Base-by-base conservation (phyloP, 1,140 invertebrate species). In the Apis dorsata region DNA sequence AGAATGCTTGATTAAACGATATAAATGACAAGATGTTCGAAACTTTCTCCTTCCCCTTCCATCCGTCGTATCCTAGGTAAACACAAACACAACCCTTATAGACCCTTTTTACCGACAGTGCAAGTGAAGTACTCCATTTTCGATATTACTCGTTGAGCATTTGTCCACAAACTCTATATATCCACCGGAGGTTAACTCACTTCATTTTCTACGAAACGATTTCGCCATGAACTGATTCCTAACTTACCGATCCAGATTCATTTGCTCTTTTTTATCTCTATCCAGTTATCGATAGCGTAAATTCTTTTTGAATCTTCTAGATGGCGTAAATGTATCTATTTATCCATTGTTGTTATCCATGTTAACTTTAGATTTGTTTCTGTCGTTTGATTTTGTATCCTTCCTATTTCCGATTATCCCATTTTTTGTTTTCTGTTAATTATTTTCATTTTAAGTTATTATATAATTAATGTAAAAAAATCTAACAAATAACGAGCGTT, bases 101-200 rank as follows among this genome's bases (percentile, higher is more conserved):
- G 24, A 60, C 73, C 1, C 1, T 19, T 59, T 49, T 82, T 82
- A 82, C 57, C 80, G 74, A 75, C 73, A 2, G 65, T 3, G 34
- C 34, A 44, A 44, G 34, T 44, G 5, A 44, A 44, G 34, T 44
- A 44, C 5, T 44, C 34, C 7, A 44, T 44, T 44, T 44, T 44
- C 34, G 34, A 44, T 4, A 7, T 44, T 44, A 44, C 34, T 44
- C 34, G 34, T 44, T 44, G 34, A 44, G 34, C 34, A 44, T 44
- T 44, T 44, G 34, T 44, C 34, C 34, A 4, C 34, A 44, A 11
- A 21, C 19, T 28, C 75, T 83, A 49, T 59, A 55, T 21, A 66
- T 79, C 59, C 81, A 59, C 57, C 24, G 59, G 76, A 83, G 57
- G 76, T 71, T 79, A 83, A 79, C 81, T 5, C 28, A 24, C 57